phyloP scores from a whole-genome alignment of 2,797 vertebrate genomes.

The Enteromius anoplus region DNA sequence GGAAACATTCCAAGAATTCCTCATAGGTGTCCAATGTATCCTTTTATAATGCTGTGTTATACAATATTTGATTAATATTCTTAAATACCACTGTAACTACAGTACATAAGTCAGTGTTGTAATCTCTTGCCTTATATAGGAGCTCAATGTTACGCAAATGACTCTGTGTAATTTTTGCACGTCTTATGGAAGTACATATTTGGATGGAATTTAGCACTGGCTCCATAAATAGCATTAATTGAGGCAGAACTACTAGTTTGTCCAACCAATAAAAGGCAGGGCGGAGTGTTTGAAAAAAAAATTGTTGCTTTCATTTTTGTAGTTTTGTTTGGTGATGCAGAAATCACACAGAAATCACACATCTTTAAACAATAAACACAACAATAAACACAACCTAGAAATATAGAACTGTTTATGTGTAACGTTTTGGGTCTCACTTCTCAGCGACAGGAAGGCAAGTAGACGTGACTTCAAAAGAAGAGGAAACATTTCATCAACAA shows the following conservation, averaged over 20 bases:
- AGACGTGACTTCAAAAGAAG: no score
- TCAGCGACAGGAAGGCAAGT: no score
- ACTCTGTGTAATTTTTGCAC: background rate
- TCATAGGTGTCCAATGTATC: constrained; percentile 18
- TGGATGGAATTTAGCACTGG: background rate
- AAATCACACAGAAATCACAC: no score
- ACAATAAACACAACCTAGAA: background rate
- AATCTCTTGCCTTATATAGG: constrained; percentile 26
- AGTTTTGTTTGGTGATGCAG: background rate
- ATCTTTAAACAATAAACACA: background rate
- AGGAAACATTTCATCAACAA: no score
- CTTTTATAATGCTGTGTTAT: constrained; percentile 32
- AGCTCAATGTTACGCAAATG: background rate
- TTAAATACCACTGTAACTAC: constrained; percentile 1
- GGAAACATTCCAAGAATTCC: constrained; percentile 41
- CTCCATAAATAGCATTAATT: background rate
- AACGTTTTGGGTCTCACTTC: no score
- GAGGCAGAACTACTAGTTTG: background rate
- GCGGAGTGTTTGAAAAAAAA: background rate
- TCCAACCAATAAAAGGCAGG: background rate
- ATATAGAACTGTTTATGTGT: background rate
- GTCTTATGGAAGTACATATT: background rate
- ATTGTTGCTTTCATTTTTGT: background rate
- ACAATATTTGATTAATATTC: constrained; percentile 18
- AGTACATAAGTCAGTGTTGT: constrained; percentile 15